Evolutionary conservation across 2,888 invertebrate genomes (phyloP).

Genomic region (Chloroclystis v-ata): DNA sequence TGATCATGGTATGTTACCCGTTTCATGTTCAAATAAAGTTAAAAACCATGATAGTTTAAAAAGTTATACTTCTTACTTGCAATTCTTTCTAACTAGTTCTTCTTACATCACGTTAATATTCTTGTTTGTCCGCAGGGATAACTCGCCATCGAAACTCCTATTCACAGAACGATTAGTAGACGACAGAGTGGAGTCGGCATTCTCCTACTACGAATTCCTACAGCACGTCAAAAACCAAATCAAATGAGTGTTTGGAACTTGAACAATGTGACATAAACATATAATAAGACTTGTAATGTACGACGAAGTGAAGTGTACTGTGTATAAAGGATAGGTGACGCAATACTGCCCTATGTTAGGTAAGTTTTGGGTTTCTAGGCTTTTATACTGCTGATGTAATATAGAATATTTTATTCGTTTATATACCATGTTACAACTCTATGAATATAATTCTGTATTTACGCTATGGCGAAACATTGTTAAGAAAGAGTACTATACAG

Average conservation of each 20-base stretch:
- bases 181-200: conserved; percentile 94
- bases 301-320: conserved; percentile 5
- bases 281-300: not conserved
- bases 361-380: conserved; percentile 1
- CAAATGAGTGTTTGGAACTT: conserved; percentile 79
- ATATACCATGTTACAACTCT: not conserved
- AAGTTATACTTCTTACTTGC: too few species aligned
- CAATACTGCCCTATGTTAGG: conserved; percentile 19
- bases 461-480: too few species aligned
- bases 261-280: conserved; percentile 22
- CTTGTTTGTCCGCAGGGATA: conserved; percentile 84
- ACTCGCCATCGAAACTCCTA: conserved; percentile 87
- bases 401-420: conserved; percentile 2
- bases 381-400: conserved; percentile 1
- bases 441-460: too few species aligned
- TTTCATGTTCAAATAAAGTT: too few species aligned
- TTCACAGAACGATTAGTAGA: conserved; percentile 95
- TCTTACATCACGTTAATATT: too few species aligned
- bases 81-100: too few species aligned
- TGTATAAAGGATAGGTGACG: conserved; percentile 24
- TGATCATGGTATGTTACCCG: too few species aligned
- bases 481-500: too few species aligned
- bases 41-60: too few species aligned
- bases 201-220: conserved; percentile 98
- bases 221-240: conserved; percentile 95